These are phyloP conservation scores for Amphilophus citrinellus DNA, from an alignment of 2,113 vertebrate genomes.

Conservation along the genomic window DNA sequence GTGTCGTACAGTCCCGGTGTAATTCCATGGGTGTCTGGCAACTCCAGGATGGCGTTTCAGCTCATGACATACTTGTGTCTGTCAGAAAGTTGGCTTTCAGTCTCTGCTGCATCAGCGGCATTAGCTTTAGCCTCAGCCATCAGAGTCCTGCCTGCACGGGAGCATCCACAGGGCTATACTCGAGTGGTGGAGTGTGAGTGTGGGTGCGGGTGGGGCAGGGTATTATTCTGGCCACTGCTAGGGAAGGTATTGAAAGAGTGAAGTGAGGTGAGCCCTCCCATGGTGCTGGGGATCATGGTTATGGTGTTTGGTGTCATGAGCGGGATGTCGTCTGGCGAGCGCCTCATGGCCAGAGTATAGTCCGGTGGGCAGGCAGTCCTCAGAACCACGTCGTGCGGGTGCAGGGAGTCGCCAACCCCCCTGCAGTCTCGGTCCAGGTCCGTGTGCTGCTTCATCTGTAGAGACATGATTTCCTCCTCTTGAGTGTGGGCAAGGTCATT, in stretches of 20 bases:
- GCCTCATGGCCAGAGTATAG: conserved; percentile 98
- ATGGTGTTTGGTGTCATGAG: conserved; percentile 99
- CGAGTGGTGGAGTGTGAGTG: conserved; percentile 99
- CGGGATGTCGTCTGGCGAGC: conserved; percentile 98
- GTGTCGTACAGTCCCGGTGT: conserved; percentile 52
- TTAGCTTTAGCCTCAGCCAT: conserved; percentile 43
- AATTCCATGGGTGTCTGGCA: conserved; percentile 50
- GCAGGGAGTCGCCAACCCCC: conserved; percentile 86
- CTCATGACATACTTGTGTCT: conserved; percentile 44
- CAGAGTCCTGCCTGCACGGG: conserved; percentile 53
- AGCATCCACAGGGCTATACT: conserved; percentile 90
- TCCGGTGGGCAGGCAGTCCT: conserved; percentile 98
- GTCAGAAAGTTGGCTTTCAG: conserved; percentile 42
- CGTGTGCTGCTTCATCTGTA: conserved; percentile 99
- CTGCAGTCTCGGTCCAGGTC: conserved; percentile 96
- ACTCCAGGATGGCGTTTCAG: conserved; percentile 56
- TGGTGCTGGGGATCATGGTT: conserved; percentile 98
- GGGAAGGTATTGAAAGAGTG: conserved; percentile 97
- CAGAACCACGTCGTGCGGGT: conserved; percentile 96
- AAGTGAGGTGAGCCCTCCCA: conserved; percentile 94
- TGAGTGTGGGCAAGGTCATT: conserved; percentile 97
- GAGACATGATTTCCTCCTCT: conserved; percentile 99
- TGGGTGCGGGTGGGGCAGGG: conserved; percentile 93
- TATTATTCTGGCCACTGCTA: conserved; percentile 97
- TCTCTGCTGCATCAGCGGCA: conserved; percentile 48